Evolutionary conservation across 2,797 vertebrate species (phyloP), one percentile per base, ranked within the genome.

Genomic region (Knipowitschia caucasica): DNA sequence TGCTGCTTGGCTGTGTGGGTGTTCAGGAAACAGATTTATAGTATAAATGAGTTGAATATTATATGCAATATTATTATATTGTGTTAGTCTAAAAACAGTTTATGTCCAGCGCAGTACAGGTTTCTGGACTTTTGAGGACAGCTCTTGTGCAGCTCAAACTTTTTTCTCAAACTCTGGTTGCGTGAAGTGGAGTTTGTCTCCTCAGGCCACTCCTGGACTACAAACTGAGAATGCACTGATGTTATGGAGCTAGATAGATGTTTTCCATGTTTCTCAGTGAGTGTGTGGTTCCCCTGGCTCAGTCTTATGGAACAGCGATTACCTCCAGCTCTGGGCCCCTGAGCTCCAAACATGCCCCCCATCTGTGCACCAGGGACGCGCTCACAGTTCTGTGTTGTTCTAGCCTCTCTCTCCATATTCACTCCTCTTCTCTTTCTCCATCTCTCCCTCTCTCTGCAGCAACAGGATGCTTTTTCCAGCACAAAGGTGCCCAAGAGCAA

Each of bases 401-500:
- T 50, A 26, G 45, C 58, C 53, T 52, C 47, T 56, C 50, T 39
- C 36, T 56, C 25, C n/a, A n/a, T n/a, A n/a, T n/a, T 18, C 54
- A 53, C 52, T 59, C 42, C 36, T 20, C 50, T 20, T 18, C 14
- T 56, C 52, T 3, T 58, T 56, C 62, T 29, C 50, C 53, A 60
- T 54, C 45, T 25, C 46, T 47, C 36, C 59, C 53, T 64, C 53
- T 77, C 64, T 73, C 52, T 75, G 66, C 67, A 21, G 65, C 82
- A 85, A 85, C 74, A 79, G 69, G 75, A 77, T 77, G 65, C 59
- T 61, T 61, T 68, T 31, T 47, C 42, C 18, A 17, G 60, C 68
- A 75, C 75, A 78, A 85, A 84, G 81, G 79, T 86, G 85, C 82
- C 86, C 75, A 56, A 77, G 84, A 88, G 89, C 80, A 77, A 83